Evolutionary conservation across 2,113 vertebrate species (phyloP).

Genomic region (Nothocercus nigrocapillus): DNA sequence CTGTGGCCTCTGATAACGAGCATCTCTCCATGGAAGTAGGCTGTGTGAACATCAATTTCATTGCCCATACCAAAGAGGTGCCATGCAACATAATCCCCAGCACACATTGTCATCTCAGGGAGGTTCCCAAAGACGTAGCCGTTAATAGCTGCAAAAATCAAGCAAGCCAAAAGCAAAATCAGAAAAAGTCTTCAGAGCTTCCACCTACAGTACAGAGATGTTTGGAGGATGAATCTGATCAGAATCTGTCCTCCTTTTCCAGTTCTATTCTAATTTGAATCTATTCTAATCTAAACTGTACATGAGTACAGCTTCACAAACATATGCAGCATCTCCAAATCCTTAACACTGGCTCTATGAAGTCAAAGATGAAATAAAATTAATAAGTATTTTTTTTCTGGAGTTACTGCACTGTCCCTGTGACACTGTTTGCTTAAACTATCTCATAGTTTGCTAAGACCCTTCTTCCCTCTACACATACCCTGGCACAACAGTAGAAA

Average conservation of each 20-base stretch:
- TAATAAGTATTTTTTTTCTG: not conserved
- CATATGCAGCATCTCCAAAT: not conserved
- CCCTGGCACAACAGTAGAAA: not conserved
- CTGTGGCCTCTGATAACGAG: slow-evolving; percentile 73
- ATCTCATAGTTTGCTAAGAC: not conserved
- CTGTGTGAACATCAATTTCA: slow-evolving; percentile 81
- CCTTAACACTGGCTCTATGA: not conserved
- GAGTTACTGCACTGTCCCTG: not conserved
- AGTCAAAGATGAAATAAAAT: not conserved
- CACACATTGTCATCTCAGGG: slow-evolving; percentile 77
- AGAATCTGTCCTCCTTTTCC: not conserved
- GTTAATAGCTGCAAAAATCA: slow-evolving; percentile 80
- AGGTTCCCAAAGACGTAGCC: slow-evolving; percentile 83
- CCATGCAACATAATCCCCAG: slow-evolving; percentile 75
- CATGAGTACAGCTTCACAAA: not conserved
- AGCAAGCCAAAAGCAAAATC: slow-evolving; percentile 25
- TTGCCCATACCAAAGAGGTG: slow-evolving; percentile 83
- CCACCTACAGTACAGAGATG: not conserved
- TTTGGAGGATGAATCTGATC: not conserved
- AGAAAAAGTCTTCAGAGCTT: not conserved
- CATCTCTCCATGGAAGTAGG: slow-evolving; percentile 79
- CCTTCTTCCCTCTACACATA: not conserved
- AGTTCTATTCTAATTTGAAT: not conserved
- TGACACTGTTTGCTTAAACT: not conserved
- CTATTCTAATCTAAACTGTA: too few species aligned